Evolutionary conservation across 1,140 invertebrate species (phyloP).

Genomic region (Archegozetes longisetosus): DNA sequence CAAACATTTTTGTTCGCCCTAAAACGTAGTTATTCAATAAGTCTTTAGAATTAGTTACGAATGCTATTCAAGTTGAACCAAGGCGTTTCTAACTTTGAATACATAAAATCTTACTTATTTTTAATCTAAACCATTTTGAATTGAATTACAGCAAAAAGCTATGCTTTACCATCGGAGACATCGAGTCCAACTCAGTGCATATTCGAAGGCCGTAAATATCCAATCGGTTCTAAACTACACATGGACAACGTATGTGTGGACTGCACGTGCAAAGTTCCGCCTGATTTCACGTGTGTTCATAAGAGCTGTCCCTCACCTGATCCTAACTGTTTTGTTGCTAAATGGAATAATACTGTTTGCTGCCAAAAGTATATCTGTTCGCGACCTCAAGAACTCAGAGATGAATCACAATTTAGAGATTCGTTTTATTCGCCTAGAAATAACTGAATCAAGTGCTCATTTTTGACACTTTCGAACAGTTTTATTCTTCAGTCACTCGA

Average conservation of each 20-base stretch:
- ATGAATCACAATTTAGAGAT: no score
- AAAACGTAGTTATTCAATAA: no score
- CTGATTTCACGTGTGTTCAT: constrained; percentile 22
- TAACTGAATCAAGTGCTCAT: no score
- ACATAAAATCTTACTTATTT: neutral
- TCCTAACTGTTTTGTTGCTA: neutral
- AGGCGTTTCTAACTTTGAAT: no score
- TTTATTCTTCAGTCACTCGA: no score
- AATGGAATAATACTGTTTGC: neutral
- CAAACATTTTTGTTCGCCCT: no score
- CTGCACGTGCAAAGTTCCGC: constrained; percentile 20
- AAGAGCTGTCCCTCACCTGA: neutral
- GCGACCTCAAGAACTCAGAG: no score
- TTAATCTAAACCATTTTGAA: neutral
- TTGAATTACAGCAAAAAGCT: neutral
- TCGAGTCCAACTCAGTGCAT: neutral
- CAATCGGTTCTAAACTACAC: constrained; percentile 1
- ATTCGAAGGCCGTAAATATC: constrained; percentile 9
- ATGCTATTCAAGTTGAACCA: no score
- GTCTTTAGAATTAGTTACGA: no score
- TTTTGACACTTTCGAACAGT: no score
- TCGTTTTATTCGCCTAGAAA: no score
- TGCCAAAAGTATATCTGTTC: neutral
- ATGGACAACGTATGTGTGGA: constrained; percentile 17
- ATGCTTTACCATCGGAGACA: neutral